Evolutionary conservation across 2,797 vertebrate species (phyloP).

Genomic region (Brachyrhaphis roseni): DNA sequence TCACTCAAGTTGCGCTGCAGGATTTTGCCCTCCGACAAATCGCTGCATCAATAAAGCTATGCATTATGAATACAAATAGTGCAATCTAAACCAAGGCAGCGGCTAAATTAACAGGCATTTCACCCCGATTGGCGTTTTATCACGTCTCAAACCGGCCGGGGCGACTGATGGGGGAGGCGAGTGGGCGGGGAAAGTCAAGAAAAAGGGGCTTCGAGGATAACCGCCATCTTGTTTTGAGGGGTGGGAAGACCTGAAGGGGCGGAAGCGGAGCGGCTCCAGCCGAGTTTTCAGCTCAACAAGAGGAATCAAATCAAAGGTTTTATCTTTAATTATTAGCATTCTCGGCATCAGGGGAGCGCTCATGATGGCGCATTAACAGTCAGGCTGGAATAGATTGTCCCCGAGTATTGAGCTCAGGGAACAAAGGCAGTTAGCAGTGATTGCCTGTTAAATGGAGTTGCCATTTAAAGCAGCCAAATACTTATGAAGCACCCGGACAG

Average conservation of each 20-base stretch:
- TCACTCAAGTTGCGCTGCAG: slow-evolving; percentile 70
- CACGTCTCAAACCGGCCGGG: slow-evolving; percentile 52
- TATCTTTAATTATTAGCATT: slow-evolving; percentile 82
- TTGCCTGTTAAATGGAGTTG: slow-evolving; percentile 87
- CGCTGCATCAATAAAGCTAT: slow-evolving; percentile 72
- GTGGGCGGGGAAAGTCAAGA: slow-evolving; percentile 61
- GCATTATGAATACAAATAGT: slow-evolving; percentile 77
- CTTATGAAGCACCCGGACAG: slow-evolving; percentile 85
- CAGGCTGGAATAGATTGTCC: slow-evolving; percentile 79
- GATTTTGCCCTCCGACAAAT: slow-evolving; percentile 79
- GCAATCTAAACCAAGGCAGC: slow-evolving; percentile 71
- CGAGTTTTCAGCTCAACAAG: slow-evolving; percentile 62
- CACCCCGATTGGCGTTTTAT: slow-evolving; percentile 74
- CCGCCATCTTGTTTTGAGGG: slow-evolving; percentile 35
- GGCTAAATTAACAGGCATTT: slow-evolving; percentile 76
- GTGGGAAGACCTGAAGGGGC: no score
- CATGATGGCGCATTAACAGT: slow-evolving; percentile 79
- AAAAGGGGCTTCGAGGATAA: slow-evolving; percentile 54
- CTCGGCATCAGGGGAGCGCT: slow-evolving; percentile 74
- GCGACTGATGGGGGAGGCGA: no score
- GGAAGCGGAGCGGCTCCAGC: slow-evolving; percentile 38
- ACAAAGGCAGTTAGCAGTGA: slow-evolving; percentile 86
- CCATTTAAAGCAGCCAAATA: slow-evolving; percentile 86
- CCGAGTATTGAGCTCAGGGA: slow-evolving; percentile 76
- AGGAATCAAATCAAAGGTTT: slow-evolving; percentile 74